phyloP scores from a whole-genome alignment of 2,113 vertebrate species.

The Antechinus stuartii region DNA sequence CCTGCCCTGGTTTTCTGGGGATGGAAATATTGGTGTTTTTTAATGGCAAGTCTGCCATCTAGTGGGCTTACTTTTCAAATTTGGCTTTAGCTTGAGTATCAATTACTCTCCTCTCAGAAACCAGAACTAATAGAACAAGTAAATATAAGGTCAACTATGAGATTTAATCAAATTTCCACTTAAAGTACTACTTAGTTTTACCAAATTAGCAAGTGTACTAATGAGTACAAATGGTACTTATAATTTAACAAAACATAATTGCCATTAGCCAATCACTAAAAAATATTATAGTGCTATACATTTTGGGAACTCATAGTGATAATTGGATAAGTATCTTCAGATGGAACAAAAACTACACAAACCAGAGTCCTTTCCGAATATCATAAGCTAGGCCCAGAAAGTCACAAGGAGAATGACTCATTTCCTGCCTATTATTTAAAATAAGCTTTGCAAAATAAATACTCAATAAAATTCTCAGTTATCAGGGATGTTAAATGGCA shows the following conservation, averaged over 20 bases:
- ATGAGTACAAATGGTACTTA: background rate
- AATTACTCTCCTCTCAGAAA: background rate
- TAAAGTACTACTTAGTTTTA: background rate
- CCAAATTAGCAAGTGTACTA: background rate
- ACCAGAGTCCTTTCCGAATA: background rate
- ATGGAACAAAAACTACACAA: background rate
- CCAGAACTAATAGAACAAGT: background rate
- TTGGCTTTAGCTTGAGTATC: background rate
- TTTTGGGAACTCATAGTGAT: background rate
- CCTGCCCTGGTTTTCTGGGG: background rate
- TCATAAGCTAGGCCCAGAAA: background rate
- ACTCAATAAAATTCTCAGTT: background rate
- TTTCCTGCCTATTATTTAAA: background rate
- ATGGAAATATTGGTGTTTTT: background rate
- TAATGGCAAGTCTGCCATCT: conserved; percentile 79
- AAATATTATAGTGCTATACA: background rate
- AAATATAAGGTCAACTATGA: background rate
- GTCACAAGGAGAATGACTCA: background rate
- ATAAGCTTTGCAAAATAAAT: background rate
- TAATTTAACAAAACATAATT: background rate
- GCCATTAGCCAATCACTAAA: background rate
- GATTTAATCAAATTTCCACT: background rate
- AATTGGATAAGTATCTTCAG: background rate
- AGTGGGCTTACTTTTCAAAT: conserved; percentile 56
- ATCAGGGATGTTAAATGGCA: background rate